Conservation (phyloP, 2,888 invertebrate genomes). For the Scaptomyza cyrtandrae region DNA sequence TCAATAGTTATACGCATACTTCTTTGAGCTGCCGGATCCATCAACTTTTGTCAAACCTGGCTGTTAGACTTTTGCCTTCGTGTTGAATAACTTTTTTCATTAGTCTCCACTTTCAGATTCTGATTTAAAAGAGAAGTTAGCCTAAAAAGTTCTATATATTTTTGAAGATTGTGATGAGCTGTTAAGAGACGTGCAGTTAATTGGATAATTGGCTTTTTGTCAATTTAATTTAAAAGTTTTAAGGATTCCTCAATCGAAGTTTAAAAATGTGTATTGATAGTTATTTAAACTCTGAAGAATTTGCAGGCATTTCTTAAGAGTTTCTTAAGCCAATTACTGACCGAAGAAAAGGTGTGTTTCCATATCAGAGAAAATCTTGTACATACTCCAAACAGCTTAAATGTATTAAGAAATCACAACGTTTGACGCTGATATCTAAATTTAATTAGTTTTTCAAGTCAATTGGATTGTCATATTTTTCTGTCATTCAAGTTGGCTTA, state of each 20-base stretch:
- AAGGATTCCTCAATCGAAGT: neutral
- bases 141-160: constrained; percentile 22
- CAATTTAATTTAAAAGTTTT: constrained; percentile 42
- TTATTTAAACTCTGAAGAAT: neutral
- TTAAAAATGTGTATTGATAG: neutral
- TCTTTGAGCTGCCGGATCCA: constrained; percentile 54
- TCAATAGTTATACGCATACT: constrained; percentile 45
- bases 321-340: neutral
- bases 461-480: constrained; percentile 7
- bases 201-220: constrained; percentile 20
- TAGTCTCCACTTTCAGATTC: constrained; percentile 35
- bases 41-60: constrained; percentile 60
- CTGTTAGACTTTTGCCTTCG: constrained; percentile 19
- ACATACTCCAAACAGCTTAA: neutral
- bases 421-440: neutral
- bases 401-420: neutral
- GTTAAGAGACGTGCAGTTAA: constrained; percentile 21
- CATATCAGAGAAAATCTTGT: no score
- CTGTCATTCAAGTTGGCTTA: constrained; percentile 2
- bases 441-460: neutral
- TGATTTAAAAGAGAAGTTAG: constrained; percentile 22
- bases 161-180: constrained; percentile 14
- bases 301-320: neutral
- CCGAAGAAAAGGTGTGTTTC: no score
- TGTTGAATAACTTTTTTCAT: constrained; percentile 47